These are phyloP conservation scores for Drosophila picticornis DNA, from an alignment of 2,888 invertebrate species.

Conservation along the genomic window DNA sequence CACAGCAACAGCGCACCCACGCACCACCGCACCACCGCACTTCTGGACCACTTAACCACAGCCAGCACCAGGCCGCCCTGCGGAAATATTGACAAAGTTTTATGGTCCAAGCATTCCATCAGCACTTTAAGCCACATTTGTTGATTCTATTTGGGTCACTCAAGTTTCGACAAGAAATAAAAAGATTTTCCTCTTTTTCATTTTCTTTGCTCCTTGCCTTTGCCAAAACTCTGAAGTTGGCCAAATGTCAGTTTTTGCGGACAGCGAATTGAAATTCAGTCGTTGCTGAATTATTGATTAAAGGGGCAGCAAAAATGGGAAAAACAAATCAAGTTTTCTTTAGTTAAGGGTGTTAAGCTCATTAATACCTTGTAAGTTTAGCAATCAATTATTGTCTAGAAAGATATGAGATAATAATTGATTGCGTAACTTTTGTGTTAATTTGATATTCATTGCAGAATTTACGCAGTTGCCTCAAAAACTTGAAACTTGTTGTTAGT, in stretches of 20 bases:
- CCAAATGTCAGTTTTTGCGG: conserved; percentile 8
- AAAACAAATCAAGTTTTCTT: neutral
- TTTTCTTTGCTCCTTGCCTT: neutral
- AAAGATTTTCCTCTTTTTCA: conserved; percentile 5
- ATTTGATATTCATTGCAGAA: neutral
- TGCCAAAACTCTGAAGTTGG: neutral
- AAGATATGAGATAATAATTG: neutral
- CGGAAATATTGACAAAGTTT: conserved; percentile 71
- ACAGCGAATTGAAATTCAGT: conserved; percentile 48
- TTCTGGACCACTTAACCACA: neutral
- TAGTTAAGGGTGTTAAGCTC: neutral
- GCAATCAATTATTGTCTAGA: neutral
- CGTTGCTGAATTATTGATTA: conserved; percentile 74
- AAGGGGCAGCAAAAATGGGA: conserved; percentile 21
- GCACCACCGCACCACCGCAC: neutral
- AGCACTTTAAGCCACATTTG: conserved; percentile 63
- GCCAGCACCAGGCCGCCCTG: neutral
- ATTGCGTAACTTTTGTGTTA: neutral
- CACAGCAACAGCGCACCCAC: neutral
- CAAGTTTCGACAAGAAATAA: conserved; percentile 16
- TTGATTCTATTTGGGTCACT: conserved; percentile 66
- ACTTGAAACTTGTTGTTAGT: neutral
- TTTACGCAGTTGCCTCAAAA: neutral
- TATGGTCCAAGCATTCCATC: conserved; percentile 58
- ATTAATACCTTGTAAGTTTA: neutral